Percentiles rank a stretch among this genome's conserved stretches.
Conservation (phyloP, 2,888 invertebrate genomes). For the Eupithecia subfuscata region DNA sequence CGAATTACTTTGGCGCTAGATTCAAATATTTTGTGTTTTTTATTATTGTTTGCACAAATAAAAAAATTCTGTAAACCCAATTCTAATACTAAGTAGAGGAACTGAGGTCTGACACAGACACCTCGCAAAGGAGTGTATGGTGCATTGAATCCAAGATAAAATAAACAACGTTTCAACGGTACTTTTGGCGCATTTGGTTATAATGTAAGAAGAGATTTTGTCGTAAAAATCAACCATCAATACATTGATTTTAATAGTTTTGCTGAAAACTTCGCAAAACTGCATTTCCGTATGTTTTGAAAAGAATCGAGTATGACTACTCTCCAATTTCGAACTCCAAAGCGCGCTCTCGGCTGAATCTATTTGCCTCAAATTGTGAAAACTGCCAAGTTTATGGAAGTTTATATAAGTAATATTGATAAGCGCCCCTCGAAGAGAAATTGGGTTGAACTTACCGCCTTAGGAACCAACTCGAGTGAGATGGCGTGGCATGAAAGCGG, state of each 20-base stretch:
- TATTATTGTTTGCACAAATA: neutral
- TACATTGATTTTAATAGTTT: neutral
- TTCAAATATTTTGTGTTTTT: neutral
- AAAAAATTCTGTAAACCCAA: neutral
- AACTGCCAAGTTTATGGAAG: slow-evolving; percentile 51
- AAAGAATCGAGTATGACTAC: neutral
- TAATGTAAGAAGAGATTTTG: too few relatives aligned
- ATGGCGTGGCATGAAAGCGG: slow-evolving; percentile 35
- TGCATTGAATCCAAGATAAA: too few relatives aligned
- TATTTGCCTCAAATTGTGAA: slow-evolving; percentile 24
- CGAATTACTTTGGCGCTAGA: neutral
- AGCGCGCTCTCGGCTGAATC: slow-evolving; percentile 33
- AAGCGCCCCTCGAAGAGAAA: slow-evolving; percentile 60
- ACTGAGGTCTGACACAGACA: too few relatives aligned
- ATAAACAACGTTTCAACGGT: too few relatives aligned
- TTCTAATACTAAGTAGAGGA: neutral
- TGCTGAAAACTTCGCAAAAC: neutral
- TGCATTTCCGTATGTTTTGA: neutral
- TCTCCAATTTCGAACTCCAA: slow-evolving; percentile 21
- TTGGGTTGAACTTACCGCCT: slow-evolving; percentile 59
- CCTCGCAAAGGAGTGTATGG: too few relatives aligned
- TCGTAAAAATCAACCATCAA: neutral
- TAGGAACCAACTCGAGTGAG: slow-evolving; percentile 33
- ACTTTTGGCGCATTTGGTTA: too few relatives aligned
- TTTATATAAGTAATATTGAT: slow-evolving; percentile 63